A percentile compares a stretch with the other conserved stretches of the same genome.
Evolutionary conservation across 1,140 invertebrate species (phyloP).

Genomic region (Atta texana): DNA sequence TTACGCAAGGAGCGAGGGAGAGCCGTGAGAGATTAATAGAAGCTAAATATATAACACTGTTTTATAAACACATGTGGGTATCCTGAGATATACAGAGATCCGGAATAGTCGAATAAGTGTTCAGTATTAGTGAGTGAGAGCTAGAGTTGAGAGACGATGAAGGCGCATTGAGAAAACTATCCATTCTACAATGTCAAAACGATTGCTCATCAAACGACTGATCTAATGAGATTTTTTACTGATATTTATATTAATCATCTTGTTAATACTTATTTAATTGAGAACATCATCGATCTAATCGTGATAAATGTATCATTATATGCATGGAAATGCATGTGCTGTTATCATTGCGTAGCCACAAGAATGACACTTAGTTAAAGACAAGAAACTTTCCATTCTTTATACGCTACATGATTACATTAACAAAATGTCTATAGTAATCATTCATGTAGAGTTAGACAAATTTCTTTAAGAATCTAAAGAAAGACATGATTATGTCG

Average conservation of each 20-base stretch:
- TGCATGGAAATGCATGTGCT: neutral
- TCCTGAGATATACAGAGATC: constrained; percentile 69
- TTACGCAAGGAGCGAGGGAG: neutral
- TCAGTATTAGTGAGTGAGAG: constrained; percentile 18
- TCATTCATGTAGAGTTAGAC: neutral
- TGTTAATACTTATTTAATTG: neutral
- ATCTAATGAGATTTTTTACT: neutral
- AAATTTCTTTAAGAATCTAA: neutral
- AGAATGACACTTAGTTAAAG: neutral
- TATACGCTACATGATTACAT: neutral
- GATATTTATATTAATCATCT: neutral
- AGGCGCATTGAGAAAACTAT: neutral
- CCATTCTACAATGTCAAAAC: neutral
- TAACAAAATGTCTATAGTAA: neutral
- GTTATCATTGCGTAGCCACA: neutral
- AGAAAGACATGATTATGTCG: constrained; percentile 54
- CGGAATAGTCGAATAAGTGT: constrained; percentile 65
- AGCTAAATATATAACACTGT: constrained; percentile 83
- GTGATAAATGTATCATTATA: neutral
- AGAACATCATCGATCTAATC: neutral
- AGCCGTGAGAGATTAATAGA: constrained; percentile 32
- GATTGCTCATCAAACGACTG: neutral
- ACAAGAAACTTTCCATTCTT: neutral
- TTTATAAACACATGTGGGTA: constrained; percentile 81
- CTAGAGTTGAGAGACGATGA: neutral